These are phyloP conservation scores for Henricia sp. DNA, from an alignment of 53 echinoderm and acorn worm species.

Conservation along the genomic window DNA sequence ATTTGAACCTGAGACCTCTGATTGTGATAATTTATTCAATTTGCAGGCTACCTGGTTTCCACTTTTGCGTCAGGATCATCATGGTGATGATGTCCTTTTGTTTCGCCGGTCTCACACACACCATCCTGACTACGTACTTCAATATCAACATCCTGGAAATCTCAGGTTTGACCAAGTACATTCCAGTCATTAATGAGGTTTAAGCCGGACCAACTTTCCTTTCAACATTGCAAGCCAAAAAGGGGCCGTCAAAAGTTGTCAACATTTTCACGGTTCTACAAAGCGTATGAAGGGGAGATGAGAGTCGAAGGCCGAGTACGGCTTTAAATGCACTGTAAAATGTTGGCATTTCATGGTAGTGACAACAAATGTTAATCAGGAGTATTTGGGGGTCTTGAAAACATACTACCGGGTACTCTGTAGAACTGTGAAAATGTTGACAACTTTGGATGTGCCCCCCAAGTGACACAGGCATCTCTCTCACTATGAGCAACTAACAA, in stretches of 20 bases:
- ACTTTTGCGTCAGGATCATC: background rate
- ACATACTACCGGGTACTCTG: too few species aligned
- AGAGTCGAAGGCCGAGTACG: background rate
- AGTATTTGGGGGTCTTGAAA: too few species aligned
- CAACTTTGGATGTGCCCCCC: too few species aligned
- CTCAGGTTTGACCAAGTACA: background rate
- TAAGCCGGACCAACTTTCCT: background rate
- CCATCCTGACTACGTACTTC: slow-evolving; percentile 27
- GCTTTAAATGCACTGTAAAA: background rate
- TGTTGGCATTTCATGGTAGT: too few species aligned
- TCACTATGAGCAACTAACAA: too few species aligned
- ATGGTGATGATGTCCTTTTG: slow-evolving; percentile 1
- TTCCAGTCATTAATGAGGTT: background rate
- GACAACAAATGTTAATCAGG: too few species aligned
- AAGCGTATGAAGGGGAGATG: background rate
- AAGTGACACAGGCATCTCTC: too few species aligned
- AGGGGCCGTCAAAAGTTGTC: background rate
- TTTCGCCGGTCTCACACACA: slow-evolving; percentile 21
- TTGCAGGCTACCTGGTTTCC: background rate
- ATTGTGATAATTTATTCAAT: background rate
- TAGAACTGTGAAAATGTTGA: too few species aligned
- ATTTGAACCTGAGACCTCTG: too few species aligned
- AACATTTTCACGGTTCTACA: background rate
- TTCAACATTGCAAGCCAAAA: background rate
- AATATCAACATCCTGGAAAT: slow-evolving; percentile 26